Evolutionary conservation across 2,888 invertebrate species (phyloP).

Genomic region (Andrena fulva): DNA sequence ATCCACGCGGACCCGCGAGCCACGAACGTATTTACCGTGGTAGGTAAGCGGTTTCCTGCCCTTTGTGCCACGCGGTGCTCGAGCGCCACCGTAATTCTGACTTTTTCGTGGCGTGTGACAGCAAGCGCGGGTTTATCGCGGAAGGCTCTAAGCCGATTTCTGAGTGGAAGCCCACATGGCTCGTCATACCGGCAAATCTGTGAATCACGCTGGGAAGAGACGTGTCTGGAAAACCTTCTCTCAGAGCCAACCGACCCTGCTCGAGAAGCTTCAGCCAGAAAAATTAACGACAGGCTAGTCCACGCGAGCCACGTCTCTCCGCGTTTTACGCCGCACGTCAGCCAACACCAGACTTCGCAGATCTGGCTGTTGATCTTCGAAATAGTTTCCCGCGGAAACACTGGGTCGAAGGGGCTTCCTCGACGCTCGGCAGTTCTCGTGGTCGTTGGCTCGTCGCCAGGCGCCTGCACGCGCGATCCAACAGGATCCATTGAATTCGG

Average conservation of each 20-base stretch:
- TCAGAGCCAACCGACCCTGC: not conserved
- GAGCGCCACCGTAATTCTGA: not conserved
- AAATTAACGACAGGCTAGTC: constrained; percentile 8
- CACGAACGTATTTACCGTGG: not conserved
- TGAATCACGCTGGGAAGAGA: not conserved
- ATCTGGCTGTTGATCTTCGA: not conserved
- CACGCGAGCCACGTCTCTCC: not conserved
- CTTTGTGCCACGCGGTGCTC: not conserved
- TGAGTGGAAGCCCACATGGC: constrained; percentile 8
- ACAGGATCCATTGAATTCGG: constrained; percentile 49
- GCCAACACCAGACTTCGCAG: not conserved
- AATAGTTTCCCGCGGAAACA: not conserved
- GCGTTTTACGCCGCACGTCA: not conserved
- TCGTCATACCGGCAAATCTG: constrained; percentile 16
- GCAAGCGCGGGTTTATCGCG: constrained; percentile 18
- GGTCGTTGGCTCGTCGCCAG: constrained; percentile 36
- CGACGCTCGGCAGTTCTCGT: constrained; percentile 10
- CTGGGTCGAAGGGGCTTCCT: not conserved
- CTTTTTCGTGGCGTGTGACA: not conserved
- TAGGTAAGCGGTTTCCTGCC: not conserved
- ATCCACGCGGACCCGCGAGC: constrained; percentile 7
- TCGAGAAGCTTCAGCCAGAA: not conserved
- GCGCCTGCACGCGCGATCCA: constrained; percentile 36
- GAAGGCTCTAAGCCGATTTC: constrained; percentile 28
- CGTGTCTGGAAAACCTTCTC: constrained; percentile 8